phyloP scores from a whole-genome alignment of 2,797 vertebrate genomes.

The Tenualosa thibaudeaui region DNA sequence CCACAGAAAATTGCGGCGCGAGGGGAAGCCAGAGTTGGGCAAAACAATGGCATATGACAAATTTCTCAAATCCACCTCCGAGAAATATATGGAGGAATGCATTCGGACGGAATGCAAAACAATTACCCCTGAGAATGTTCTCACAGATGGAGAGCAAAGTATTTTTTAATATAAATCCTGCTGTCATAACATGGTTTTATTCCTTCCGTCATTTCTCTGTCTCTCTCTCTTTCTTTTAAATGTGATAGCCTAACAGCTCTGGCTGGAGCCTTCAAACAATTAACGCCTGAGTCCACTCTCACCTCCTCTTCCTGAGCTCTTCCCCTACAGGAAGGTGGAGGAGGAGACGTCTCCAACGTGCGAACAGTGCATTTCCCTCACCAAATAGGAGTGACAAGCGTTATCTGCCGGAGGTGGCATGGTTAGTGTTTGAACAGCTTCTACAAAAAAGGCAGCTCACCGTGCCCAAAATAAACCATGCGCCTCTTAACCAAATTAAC shows the following conservation, averaged over 20 bases:
- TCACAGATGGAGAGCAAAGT: not conserved
- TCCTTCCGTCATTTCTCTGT: not conserved
- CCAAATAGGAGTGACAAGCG: conserved; percentile 24
- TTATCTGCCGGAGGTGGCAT: conserved; percentile 27
- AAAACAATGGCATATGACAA: conserved; percentile 40
- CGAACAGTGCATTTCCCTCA: conserved; percentile 26
- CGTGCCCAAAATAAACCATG: conserved; percentile 38
- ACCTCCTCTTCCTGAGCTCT: not conserved
- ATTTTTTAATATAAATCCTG: not conserved
- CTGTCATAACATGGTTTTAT: conserved; percentile 8
- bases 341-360: conserved; percentile 9
- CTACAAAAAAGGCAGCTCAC: conserved; percentile 34
- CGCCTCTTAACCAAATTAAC: conserved; percentile 25
- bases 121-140: conserved; percentile 22
- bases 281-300: conserved; percentile 17
- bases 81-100: conserved; percentile 13
- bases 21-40: conserved; percentile 22
- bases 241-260: conserved; percentile 6
- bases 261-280: conserved; percentile 4
- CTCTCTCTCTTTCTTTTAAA: not conserved
- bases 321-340: not conserved
- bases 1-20: conserved; percentile 37
- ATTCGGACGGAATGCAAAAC: conserved; percentile 16
- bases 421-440: conserved; percentile 39
- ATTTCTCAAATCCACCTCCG: conserved; percentile 25